A percentile compares a stretch with the other conserved stretches of the same genome.
Evolutionary conservation across 2,113 vertebrate genomes (phyloP).

Genomic region (Hydrolagus affinis): DNA sequence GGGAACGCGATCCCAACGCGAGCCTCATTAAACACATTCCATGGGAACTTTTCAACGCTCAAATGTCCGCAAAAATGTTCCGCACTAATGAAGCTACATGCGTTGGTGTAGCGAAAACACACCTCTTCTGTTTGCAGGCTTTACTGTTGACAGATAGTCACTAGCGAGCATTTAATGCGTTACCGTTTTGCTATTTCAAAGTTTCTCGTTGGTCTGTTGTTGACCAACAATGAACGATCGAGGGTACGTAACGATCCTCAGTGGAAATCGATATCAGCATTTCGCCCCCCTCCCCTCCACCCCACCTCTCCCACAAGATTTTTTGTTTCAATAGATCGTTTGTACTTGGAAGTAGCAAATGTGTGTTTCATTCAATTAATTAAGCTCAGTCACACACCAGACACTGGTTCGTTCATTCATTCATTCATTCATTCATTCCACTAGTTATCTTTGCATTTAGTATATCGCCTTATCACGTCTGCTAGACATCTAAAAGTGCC

Average conservation of each 20-base stretch:
- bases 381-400: background rate
- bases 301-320: too few relatives aligned
- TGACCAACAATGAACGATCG: background rate
- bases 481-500: too few relatives aligned
- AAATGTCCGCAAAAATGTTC: background rate
- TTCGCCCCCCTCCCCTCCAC: too few relatives aligned
- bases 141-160: conserved; percentile 23
- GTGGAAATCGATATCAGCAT: background rate
- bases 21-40: conserved; percentile 31
- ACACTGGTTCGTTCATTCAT: background rate
- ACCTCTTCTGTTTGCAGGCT: conserved; percentile 3
- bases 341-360: background rate
- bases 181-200: background rate
- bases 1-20: conserved; percentile 23
- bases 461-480: too few relatives aligned
- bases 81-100: conserved; percentile 16
- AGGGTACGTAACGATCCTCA: background rate
- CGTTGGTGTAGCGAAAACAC: background rate
- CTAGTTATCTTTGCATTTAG: too few relatives aligned
- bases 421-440: background rate
- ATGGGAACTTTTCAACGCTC: conserved; percentile 29
- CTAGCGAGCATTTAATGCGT: background rate
- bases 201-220: background rate
- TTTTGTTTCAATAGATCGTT: background rate
- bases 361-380: background rate